Evolutionary conservation across 2,888 invertebrate genomes (phyloP).

Genomic region (Drosophila imparisetae): DNA sequence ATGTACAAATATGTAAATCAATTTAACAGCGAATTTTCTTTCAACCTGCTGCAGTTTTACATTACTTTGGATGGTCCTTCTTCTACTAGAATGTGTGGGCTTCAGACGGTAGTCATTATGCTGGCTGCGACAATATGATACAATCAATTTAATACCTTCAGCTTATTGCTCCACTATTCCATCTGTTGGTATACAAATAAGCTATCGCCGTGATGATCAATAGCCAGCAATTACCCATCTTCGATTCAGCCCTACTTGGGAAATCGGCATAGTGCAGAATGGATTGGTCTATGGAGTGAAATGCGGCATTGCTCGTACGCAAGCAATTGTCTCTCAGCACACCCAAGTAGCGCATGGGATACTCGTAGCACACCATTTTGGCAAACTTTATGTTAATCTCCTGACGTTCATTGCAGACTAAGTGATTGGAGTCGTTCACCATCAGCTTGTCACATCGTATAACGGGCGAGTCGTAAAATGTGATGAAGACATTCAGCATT

Average conservation of each 20-base stretch:
- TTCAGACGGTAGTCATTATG: neutral
- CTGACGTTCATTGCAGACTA: conserved; percentile 4
- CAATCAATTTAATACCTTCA: neutral
- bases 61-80: neutral
- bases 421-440: conserved; percentile 5
- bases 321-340: conserved; percentile 26
- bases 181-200: neutral
- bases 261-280: conserved; percentile 28
- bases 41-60: conserved; percentile 22
- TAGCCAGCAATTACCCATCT: neutral
- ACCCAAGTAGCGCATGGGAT: conserved; percentile 31
- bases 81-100: neutral
- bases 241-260: accelerated
- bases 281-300: conserved; percentile 7
- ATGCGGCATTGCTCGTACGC: neutral
- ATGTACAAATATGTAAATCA: conserved; percentile 59
- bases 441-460: conserved; percentile 8
- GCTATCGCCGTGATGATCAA: neutral
- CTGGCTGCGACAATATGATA: neutral
- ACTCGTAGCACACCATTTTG: conserved; percentile 18
- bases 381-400: conserved; percentile 8
- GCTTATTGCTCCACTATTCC: neutral
- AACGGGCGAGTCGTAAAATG: conserved; percentile 30
- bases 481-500: conserved; percentile 23
- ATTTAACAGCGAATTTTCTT: conserved; percentile 44